Evolutionary conservation across 53 echinoderm and acorn worm genomes (phyloP).

Genomic region (Glandiceps talaboti): DNA sequence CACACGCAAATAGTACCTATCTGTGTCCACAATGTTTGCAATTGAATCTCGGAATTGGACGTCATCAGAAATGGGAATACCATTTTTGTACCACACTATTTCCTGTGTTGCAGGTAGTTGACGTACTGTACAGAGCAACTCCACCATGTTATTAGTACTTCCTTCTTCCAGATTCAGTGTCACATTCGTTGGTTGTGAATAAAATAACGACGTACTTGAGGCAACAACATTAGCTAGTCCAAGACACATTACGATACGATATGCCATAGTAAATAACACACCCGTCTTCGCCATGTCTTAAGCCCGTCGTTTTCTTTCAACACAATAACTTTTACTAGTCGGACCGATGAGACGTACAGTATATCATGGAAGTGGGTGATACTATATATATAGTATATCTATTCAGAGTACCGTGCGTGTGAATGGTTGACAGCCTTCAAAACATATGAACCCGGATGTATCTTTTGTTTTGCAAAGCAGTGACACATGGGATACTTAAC

Average conservation of each 20-base stretch:
- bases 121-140: background rate
- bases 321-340: no score
- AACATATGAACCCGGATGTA: no score
- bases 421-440: no score
- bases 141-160: background rate
- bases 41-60: background rate
- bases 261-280: background rate
- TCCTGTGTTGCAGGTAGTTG: background rate
- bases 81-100: background rate
- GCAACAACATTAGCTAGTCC: background rate
- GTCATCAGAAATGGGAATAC: background rate
- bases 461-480: no score
- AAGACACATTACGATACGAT: background rate
- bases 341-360: no score
- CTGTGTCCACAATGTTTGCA: background rate
- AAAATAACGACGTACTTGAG: background rate
- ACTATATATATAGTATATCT: no score
- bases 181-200: background rate
- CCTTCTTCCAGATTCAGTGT: background rate
- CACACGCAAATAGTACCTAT: background rate
- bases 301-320: no score
- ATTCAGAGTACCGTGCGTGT: no score
- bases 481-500: no score
- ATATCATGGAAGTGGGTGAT: no score
- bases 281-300: background rate